These are phyloP conservation scores for Mimas tiliae DNA, from an alignment of 2,888 invertebrate species.

Conservation along the genomic window DNA sequence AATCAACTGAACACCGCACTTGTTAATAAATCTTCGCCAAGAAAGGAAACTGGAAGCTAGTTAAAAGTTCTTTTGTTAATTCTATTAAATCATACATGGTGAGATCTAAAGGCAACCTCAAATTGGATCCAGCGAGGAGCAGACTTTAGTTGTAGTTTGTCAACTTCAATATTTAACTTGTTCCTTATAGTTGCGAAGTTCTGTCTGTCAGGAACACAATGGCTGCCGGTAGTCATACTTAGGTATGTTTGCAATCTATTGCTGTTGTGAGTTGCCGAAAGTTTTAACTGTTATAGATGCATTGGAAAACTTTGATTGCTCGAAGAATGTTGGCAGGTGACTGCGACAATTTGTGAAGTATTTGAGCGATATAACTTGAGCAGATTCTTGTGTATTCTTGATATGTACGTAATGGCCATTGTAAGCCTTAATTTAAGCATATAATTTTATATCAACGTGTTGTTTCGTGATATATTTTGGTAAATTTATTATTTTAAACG, in stretches of 20 bases:
- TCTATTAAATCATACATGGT: constrained; percentile 50
- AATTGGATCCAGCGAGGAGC: constrained; percentile 53
- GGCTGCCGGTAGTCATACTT: constrained; percentile 50
- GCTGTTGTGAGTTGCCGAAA: constrained; percentile 42
- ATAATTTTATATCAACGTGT: no score
- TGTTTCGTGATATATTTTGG: no score
- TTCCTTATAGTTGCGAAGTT: constrained; percentile 61
- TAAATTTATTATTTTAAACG: no score
- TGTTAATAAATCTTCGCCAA: constrained; percentile 37
- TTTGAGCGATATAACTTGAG: neutral
- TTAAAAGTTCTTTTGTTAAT: constrained; percentile 45
- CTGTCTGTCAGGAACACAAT: constrained; percentile 64
- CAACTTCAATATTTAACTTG: constrained; percentile 77
- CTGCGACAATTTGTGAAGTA: constrained; percentile 4
- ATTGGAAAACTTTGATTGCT: constrained; percentile 34
- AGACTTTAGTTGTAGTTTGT: constrained; percentile 63
- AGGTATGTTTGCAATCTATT: constrained; percentile 49
- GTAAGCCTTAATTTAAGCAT: no score
- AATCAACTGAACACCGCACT: constrained; percentile 40
- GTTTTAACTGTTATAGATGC: constrained; percentile 44
- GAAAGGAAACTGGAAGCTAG: constrained; percentile 26
- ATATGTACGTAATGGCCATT: neutral
- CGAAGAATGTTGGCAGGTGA: constrained; percentile 19
- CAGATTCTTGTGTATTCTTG: constrained; percentile 31
- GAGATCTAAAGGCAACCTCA: constrained; percentile 48